Base-by-base conservation (phyloP, 2,113 vertebrate genomes). In the Peromyscus polionotus region DNA sequence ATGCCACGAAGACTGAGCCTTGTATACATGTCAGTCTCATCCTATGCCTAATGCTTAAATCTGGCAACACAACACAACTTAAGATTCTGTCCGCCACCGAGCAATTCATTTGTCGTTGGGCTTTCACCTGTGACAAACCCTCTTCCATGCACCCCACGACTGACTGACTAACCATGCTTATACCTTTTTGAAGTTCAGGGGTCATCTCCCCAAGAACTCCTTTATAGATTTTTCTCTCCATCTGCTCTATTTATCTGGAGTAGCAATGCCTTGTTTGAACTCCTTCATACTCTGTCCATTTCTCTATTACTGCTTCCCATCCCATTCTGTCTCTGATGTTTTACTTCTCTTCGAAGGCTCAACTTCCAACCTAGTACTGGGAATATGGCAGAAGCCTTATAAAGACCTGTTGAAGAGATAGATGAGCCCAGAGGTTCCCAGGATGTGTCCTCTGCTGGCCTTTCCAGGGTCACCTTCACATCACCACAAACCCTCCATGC, bases 141-240 rank as follows among this genome's bases (percentile, higher is more conserved):
- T 19, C 57, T 63, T 79, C 20, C 79, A 87, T 59, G 76, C 42
- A 92, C 31, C 5, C 39, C 61, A 28, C 7, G 36, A 57, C 1
- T 39, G 48, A 51, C 2, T 39, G 48, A 90, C 67, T 68, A 16
- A 87, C 57, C 16, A 77, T 9, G 12, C 20, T 93, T 31, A 94
- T 39, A 73, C 33, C 17, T 10, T 36, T 92, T 87, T 77, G 61
- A 95, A 81, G 33, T 36, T 77, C 54, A 83, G 28, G 42, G 61
- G 2, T 79, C n/a, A 81, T 33, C 51, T 75, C 2, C 45, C 89
- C 45, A 61, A 77, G 77, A 77, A 77, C 93, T 77, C 88, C 31
- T 87, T 86, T 90, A 45, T 22, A 57, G 45, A 84, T 39, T 57
- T 57, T 92, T 81, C 73, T 54, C 81, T 95, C 73, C 39, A 65